Conservation (phyloP, 2,113 vertebrate genomes). For the Promerops cafer region DNA sequence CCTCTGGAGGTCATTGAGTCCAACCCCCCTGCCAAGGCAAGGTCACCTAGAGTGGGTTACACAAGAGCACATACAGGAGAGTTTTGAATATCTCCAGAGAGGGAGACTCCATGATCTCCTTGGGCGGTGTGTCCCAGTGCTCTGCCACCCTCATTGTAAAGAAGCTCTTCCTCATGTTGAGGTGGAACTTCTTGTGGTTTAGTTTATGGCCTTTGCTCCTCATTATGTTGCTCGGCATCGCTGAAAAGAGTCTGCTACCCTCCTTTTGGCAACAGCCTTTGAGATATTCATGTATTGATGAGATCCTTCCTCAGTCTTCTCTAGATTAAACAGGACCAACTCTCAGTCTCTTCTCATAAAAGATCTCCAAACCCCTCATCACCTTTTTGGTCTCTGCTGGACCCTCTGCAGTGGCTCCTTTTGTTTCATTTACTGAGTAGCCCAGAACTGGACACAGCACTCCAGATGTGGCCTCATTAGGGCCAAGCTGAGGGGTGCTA, state of each 20-base stretch:
- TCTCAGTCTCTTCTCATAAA: not conserved
- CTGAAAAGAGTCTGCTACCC: not conserved
- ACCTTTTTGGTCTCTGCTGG: not conserved
- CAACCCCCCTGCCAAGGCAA: not conserved
- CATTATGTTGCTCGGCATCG: not conserved
- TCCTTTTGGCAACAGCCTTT: not conserved
- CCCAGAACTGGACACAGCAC: not conserved
- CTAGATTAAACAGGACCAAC: not conserved
- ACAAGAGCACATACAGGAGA: not conserved
- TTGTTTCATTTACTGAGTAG: not conserved
- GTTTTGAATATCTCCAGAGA: not conserved
- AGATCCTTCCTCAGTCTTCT: not conserved
- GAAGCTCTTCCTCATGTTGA: not conserved
- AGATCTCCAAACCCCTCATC: not conserved
- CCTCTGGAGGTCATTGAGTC: not conserved
- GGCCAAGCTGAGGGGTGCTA: not conserved
- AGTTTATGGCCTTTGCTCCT: not conserved
- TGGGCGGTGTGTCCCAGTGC: not conserved
- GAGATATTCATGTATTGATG: not conserved
- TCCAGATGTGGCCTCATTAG: not conserved
- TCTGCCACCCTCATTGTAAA: not conserved
- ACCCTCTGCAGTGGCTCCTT: not conserved
- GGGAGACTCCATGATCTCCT: not conserved
- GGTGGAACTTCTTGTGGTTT: not conserved
- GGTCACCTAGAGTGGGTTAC: not conserved